phyloP scores from a whole-genome alignment of 2,888 invertebrate genomes.

The Dryadula phaetusa region DNA sequence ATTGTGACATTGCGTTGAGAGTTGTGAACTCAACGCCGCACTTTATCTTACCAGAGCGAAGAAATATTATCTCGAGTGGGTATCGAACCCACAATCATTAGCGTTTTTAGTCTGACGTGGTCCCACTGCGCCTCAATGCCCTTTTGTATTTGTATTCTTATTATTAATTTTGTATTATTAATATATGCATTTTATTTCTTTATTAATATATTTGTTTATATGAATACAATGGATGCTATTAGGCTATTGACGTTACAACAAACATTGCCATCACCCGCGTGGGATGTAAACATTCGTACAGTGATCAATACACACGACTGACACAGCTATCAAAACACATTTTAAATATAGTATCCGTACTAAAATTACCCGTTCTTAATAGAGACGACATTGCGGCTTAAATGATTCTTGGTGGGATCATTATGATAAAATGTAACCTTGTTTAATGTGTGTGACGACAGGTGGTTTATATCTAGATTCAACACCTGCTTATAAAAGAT shows the following conservation, averaged over 20 bases:
- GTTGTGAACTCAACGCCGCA: too few species aligned
- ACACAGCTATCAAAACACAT: conserved; percentile 30
- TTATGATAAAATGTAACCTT: conserved; percentile 37
- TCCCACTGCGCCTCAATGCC: too few species aligned
- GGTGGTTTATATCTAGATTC: conserved; percentile 26
- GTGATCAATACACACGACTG: conserved; percentile 15
- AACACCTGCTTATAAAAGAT: conserved; percentile 26
- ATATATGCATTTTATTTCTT: too few species aligned
- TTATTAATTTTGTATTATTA: too few species aligned
- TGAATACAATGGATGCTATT: conserved; percentile 3
- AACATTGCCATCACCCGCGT: conserved; percentile 9
- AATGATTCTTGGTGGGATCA: conserved; percentile 32
- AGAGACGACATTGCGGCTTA: conserved; percentile 33
- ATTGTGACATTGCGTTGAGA: too few species aligned
- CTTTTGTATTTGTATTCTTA: too few species aligned
- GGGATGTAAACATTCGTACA: conserved; percentile 16
- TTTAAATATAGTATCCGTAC: conserved; percentile 31
- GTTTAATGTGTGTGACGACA: conserved; percentile 28
- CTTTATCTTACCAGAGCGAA: too few species aligned
- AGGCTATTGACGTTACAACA: conserved; percentile 11
- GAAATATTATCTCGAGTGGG: too few species aligned
- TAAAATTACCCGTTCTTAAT: conserved; percentile 33
- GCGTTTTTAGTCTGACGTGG: too few species aligned
- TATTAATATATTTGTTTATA: conserved; percentile 8
- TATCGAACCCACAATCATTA: too few species aligned